Evolutionary conservation across 2,113 vertebrate species (phyloP).

Genomic region (Tricholaema leucomelas): DNA sequence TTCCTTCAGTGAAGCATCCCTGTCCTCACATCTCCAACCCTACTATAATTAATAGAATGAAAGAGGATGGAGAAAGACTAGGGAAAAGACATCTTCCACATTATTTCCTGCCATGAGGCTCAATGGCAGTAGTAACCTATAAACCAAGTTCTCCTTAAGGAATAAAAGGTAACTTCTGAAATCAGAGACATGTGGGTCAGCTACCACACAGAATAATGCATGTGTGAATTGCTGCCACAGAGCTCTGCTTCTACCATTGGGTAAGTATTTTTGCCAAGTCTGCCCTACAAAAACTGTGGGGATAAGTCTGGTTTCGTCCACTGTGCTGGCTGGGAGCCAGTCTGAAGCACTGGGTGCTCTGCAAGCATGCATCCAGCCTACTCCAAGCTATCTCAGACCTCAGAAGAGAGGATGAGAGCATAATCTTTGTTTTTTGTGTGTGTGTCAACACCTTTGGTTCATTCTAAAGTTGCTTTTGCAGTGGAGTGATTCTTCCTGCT

Average conservation of each 20-base stretch:
- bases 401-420: not conserved
- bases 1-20: not conserved
- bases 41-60: not conserved
- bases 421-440: not conserved
- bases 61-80: not conserved
- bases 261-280: not conserved
- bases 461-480: not conserved
- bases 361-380: not conserved
- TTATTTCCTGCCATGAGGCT: not conserved
- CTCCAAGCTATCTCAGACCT: not conserved
- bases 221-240: accelerated
- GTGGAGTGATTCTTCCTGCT: not conserved
- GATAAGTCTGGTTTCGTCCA: not conserved
- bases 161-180: not conserved
- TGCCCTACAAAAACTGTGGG: not conserved
- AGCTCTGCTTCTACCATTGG: not conserved
- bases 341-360: not conserved
- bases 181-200: not conserved
- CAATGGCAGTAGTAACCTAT: not conserved
- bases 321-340: too few relatives aligned
- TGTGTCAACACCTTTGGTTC: not conserved
- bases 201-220: not conserved
- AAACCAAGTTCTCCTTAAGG: not conserved
- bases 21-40: not conserved
- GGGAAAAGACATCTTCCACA: not conserved